Evolutionary conservation across 2,113 vertebrate genomes (phyloP), one percentile per base, ranked within the genome.

Genomic region (Myrmecobius fasciatus): DNA sequence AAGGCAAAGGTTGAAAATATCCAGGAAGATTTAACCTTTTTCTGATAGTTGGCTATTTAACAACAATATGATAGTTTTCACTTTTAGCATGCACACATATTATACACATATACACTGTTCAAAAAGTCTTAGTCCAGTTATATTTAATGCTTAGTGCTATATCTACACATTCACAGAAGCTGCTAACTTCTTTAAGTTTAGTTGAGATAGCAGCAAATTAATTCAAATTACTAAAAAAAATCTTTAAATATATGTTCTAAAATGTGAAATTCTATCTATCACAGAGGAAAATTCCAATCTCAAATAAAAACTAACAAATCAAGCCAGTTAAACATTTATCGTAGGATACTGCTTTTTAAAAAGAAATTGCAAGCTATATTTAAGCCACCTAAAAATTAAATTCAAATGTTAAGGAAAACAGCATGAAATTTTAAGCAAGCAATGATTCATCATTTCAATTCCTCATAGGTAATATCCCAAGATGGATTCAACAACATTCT

Each of bases 401-500:
- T 20, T 43, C 17, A 83, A 43, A 83, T 83, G 20, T 83, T 83
- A 43, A 43, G n/a, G 36, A 24, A 83, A 83, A 43, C 5, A 83
- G 90, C 75, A 96, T 96, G 83, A 91, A 83, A 97, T 36, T 36
- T 0, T 89, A 96, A 90, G 47, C 28, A 96, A 89, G 2, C 7
- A 93, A 43, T 93, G 91, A 93, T 83, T 54, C 7, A 47, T 94
- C 52, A 52, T 90, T 92, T 92, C 46, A 95, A 75, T 56, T 96
- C 53, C 48, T 54, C 95, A 93, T 89, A 92, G 95, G 91, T 56
- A 89, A 93, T 92, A 53, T 51, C 60, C 47, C 89, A 96, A 96
- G 93, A 96, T 48, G 14, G 92, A 97, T 89, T 95, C 97, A 96
- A 95, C 51, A 92, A 91, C 46, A 92, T 94, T 91, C 53, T 89